These are phyloP conservation scores for Baronia brevicornis DNA, from an alignment of 2,888 invertebrate genomes.

Conservation along the genomic window DNA sequence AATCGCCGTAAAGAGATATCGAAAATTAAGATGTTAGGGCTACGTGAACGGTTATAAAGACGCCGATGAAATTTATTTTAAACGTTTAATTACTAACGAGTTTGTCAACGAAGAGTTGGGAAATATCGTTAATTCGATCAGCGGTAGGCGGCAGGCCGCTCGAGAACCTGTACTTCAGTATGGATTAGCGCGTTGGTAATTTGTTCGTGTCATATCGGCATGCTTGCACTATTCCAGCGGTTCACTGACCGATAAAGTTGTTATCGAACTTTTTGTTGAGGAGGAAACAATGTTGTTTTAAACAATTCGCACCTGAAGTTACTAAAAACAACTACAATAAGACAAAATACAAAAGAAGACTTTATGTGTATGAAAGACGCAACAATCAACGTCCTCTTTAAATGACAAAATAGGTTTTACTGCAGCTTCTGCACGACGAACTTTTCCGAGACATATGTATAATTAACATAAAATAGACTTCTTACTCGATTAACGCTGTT, in stretches of 20 bases:
- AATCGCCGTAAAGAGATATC: no score
- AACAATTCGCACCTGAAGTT: slow-evolving; percentile 34
- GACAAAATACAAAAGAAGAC: no score
- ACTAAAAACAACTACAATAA: no score
- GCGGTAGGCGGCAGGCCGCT: slow-evolving; percentile 4
- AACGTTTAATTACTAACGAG: slow-evolving; percentile 12
- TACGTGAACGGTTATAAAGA: no score
- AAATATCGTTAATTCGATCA: slow-evolving; percentile 14
- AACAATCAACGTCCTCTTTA: no score
- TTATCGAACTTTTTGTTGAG: slow-evolving; percentile 61
- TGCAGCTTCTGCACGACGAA: no score
- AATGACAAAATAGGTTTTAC: no score
- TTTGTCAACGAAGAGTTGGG: slow-evolving; percentile 6
- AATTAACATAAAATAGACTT: no score
- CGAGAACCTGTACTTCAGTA: slow-evolving; percentile 11
- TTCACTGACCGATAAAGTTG: slow-evolving; percentile 59
- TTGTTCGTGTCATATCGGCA: slow-evolving; percentile 20
- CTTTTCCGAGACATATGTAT: no score
- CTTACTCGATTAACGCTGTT: no score
- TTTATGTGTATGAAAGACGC: no score
- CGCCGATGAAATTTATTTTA: slow-evolving; percentile 4
- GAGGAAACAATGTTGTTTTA: slow-evolving; percentile 42
- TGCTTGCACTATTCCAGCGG: slow-evolving; percentile 46
- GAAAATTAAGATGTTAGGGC: background rate
- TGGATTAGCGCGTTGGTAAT: slow-evolving; percentile 13